These are phyloP conservation scores for Karalla daura DNA, from an alignment of 2,797 vertebrate species.

Conservation along the genomic window DNA sequence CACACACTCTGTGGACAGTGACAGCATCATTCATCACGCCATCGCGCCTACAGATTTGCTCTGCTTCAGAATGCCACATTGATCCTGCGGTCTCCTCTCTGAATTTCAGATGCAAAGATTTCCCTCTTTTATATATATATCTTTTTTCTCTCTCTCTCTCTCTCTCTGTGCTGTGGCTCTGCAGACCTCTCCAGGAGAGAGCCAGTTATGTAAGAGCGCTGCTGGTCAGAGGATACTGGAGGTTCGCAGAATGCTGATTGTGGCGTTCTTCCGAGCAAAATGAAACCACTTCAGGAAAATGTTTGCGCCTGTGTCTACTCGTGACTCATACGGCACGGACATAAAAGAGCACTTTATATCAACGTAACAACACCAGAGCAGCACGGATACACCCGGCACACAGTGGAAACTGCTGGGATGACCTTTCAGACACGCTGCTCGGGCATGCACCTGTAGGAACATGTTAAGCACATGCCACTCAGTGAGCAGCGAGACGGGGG, in stretches of 20 bases:
- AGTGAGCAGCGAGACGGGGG: too few relatives aligned
- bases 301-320: conserved; percentile 32
- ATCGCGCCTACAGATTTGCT: conserved; percentile 44
- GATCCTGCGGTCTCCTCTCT: conserved; percentile 43
- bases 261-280: conserved; percentile 47
- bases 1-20: too few relatives aligned
- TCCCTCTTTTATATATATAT: too few relatives aligned
- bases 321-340: conserved; percentile 1
- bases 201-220: conserved; percentile 61
- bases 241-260: conserved; percentile 65
- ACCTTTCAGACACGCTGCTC: too few relatives aligned
- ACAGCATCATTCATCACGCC: conserved; percentile 53
- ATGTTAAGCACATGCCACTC: too few relatives aligned
- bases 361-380: conserved; percentile 12
- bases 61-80: conserved; percentile 37
- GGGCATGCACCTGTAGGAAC: too few relatives aligned
- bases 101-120: conserved; percentile 43
- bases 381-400: too few relatives aligned
- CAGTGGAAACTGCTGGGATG: too few relatives aligned
- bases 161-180: conserved; percentile 12
- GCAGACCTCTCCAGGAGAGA: conserved; percentile 51
- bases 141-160: background rate
- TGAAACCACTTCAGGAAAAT: conserved; percentile 48
- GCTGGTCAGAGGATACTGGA: conserved; percentile 62
- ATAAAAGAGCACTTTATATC: conserved; percentile 37